Base-by-base conservation (phyloP, 2,797 vertebrate species). In the Kryptolebias ocellatus region DNA sequence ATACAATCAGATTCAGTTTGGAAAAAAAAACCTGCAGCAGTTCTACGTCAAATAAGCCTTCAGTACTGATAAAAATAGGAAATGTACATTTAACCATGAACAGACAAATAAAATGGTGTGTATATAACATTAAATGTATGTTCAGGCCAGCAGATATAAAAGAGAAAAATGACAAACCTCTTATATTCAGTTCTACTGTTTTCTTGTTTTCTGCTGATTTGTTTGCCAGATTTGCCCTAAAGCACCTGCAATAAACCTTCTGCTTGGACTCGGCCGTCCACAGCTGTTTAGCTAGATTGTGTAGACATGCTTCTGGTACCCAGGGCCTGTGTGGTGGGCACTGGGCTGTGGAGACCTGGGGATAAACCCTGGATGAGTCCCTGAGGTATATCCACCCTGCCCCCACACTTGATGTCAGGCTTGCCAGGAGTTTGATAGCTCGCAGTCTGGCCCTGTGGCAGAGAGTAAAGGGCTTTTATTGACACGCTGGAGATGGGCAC, bases 151-250 rank as follows among this genome's bases (percentile, higher is more conserved):
- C 31, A 4, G 37, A 2, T 39, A 10, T 12, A 39, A 62, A 46
- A 45, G 5, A 56, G 74, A 88, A 91, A 89, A 93, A 93, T 91
- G 86, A 92, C 87, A 90, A 92, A 93, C 90, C 91, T 27, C 46
- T n/a, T 59, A 15, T 5, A 46, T 66, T 59, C 15, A 49, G 37
- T n/a, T 52, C 66, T 67, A 52, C 52, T 27, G 16, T 58, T 45
- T 47, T 28, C 62, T 76, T 46, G 10, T 76, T 74, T 78, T 60
- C 53, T 66, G 45, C 9, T 20, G 57, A 67, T 11, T 60, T 52
- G 20, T 63, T 79, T 79, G 61, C 83, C 79, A 88, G 78, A 86
- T 90, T 87, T 80, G 81, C 74, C 64, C 16, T 51, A 61, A 77
- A 75, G 58, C 72, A 54, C 69, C 54, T 81, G 70, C 46, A 49